Evolutionary conservation across 2,113 vertebrate genomes (phyloP), one percentile per base, ranked within the genome.

Genomic region (Centropus bengalensis): DNA sequence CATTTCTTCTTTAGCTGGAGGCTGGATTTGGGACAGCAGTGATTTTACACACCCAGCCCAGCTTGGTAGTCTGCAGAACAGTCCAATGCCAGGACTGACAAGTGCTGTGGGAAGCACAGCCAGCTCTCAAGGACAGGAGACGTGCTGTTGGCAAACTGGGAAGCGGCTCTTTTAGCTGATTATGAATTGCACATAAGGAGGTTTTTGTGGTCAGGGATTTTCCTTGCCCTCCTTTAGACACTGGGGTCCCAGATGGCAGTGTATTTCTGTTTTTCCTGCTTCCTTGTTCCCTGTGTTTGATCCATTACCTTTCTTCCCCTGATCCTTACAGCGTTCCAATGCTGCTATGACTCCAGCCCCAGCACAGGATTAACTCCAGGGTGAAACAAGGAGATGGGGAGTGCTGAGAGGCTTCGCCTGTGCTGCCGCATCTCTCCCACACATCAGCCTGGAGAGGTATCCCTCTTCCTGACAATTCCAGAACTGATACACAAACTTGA

Each of bases 81-180:
- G 62, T 32, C 5, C 1, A 1, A 33, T 14, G 8, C 36, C 52
- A 19, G 26, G 1, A 12, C 4, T 21, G 45, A n/a, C 0, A 5
- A 44, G n/a, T 0, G 0, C 60, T 28, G 16, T 5, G 33, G 66
- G 60, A 62, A 44, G 19, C 26, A 16, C 70, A 82, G 77, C 44
- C 54, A 73, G 66, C 52, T 88, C 62, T 19, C 33, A 33, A 30
- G 42, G 58, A 23, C 52, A 28, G 49, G 15, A 94, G 40, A 75
- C 14, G 23, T 58, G 18, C 33, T 36, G 27, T 3, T 58, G 71
- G 67, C 52, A 78, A 71, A 71, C 22, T 8, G 27, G 47, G 24
- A 78, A 22, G 14, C 0, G 1, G 26, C 38, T 71, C 42, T 23
- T 75, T 47, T 58, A 58, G 56, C 66, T 45, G 47, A 45, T 49